Evolutionary conservation across 2,797 vertebrate genomes (phyloP), one percentile per base, ranked within the genome.

Genomic region (Pseudochromis fuscus): DNA sequence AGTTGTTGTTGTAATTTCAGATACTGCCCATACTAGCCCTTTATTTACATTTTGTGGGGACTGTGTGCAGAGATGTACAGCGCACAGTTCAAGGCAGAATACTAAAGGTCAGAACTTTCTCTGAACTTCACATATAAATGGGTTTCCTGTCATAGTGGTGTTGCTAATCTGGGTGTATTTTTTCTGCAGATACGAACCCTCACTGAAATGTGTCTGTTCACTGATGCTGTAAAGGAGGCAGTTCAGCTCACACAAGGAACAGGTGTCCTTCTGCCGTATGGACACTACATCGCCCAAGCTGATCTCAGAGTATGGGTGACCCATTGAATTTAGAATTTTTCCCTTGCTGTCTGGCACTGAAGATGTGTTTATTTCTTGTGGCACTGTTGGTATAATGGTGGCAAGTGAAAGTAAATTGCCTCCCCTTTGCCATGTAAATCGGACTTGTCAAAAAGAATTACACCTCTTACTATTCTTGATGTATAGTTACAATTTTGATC

Each of bases 1-100:
- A 67, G 28, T 44, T 6, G 1, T 59, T 2, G 62, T 67, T 89
- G 3, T 62, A 10, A 52, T 89, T 92, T 21, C 89, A 99, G 98
- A 82, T 95, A 70, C 92, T 99, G 81, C 98, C 98, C 24, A 50
- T 96, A 18, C 84, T 98, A 61, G 89, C 94, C 11, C 89, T 99
- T 60, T 96, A 96, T 76, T 92, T 96, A 11, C 94, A 99, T 84
- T 84, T 97, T 84, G 95, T 95, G 65, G 94, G 92, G 58, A 91
- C 85, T 60, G 82, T 97, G 79, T 98, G 97, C 86, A 94, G 93
- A 85, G 95, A 98, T 62, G 18, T 94, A 2, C 71, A 84, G 13
- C 96, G 90, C 87, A 94, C 92, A 44, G 77, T 95, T 67, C 93
- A 95, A 86, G 95, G 93, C 87, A 95, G 94, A 89, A 94, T 99